Conservation (phyloP, 2,113 vertebrate genomes). For the Engraulis encrasicolus region DNA sequence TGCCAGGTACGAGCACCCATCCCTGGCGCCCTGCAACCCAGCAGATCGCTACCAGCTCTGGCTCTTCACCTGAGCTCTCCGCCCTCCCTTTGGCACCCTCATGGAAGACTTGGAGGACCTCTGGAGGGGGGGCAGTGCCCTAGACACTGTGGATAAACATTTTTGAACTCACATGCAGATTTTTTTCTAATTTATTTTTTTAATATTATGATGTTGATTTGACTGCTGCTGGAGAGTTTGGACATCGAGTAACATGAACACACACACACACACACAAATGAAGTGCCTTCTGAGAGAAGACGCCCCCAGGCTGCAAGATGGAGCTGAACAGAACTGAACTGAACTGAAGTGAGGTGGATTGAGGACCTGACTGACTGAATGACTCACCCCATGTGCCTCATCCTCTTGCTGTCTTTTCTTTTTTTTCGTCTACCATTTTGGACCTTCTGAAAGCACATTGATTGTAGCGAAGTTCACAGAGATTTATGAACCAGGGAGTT, state of each 20-base stretch:
- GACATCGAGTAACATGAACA: background rate
- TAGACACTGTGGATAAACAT: constrained; percentile 40
- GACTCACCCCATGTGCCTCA: background rate
- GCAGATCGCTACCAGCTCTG: constrained; percentile 89
- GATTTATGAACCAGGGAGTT: background rate
- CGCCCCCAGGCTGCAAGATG: no score
- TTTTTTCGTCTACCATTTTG: constrained; percentile 42
- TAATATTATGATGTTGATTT: background rate
- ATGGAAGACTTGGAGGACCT: background rate
- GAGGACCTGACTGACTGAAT: no score
- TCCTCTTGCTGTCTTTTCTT: constrained; percentile 22
- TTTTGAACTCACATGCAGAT: background rate
- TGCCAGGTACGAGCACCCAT: constrained; percentile 81
- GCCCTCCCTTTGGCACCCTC: background rate
- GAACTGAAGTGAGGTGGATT: background rate
- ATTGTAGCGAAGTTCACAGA: background rate
- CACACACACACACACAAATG: no score
- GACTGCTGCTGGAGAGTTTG: background rate
- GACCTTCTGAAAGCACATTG: background rate
- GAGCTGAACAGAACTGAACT: background rate
- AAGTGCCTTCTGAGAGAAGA: background rate
- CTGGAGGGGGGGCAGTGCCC: background rate
- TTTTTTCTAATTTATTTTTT: constrained; percentile 14
- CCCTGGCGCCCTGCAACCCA: constrained; percentile 82
- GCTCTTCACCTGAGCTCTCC: constrained; percentile 76